A percentile compares a stretch with the other conserved stretches of the same genome.
Evolutionary conservation across 2,888 invertebrate genomes (phyloP).

Genomic region (Serripes groenlandicus): DNA sequence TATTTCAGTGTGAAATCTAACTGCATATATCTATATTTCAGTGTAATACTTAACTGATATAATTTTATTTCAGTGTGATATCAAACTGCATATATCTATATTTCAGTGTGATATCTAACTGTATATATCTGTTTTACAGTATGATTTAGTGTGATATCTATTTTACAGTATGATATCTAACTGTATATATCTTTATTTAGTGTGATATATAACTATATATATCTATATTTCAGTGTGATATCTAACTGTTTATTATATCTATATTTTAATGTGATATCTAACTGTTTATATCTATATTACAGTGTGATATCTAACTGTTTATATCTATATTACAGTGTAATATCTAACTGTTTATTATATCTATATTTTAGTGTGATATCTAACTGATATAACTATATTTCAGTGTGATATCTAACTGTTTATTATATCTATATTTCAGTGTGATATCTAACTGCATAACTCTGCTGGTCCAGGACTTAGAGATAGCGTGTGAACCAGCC

Average conservation of each 20-base stretch:
- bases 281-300: too few relatives aligned
- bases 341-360: too few relatives aligned
- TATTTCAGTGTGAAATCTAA: background rate
- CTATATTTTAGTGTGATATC: too few relatives aligned
- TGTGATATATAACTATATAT: background rate
- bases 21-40: background rate
- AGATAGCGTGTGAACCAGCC: slow-evolving; percentile 97
- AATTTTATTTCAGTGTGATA: too few relatives aligned
- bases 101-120: slow-evolving; percentile 88
- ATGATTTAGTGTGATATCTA: slow-evolving; percentile 94
- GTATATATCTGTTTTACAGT: slow-evolving; percentile 89
- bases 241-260: too few relatives aligned
- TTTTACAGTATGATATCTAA: background rate
- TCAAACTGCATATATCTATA: background rate
- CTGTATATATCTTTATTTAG: background rate
- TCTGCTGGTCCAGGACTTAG: slow-evolving; percentile 96
- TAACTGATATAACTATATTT: too few relatives aligned
- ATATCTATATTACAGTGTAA: too few relatives aligned
- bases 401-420: too few relatives aligned
- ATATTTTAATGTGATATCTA: too few relatives aligned
- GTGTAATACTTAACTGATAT: too few relatives aligned
- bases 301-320: too few relatives aligned
- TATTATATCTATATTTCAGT: slow-evolving; percentile 84
- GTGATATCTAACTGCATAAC: slow-evolving; percentile 92
- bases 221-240: too few relatives aligned